Percentiles rank a stretch among this genome's conserved stretches.
phyloP scores from a whole-genome alignment of 2,113 vertebrate species.

The Athene noctua region DNA sequence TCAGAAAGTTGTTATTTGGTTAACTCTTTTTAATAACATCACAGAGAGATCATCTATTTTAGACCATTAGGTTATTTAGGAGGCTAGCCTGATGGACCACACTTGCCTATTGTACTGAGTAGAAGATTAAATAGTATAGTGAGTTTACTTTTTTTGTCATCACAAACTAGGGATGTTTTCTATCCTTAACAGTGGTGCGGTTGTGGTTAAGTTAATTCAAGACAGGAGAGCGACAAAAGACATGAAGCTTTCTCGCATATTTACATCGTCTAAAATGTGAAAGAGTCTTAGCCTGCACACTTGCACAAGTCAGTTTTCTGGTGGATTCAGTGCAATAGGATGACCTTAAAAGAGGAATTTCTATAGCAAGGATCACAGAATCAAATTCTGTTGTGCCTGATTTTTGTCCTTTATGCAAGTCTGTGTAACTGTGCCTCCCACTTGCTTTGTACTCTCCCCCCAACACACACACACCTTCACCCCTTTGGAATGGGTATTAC shows the following conservation, averaged over 20 bases:
- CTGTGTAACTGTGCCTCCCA: slow-evolving; percentile 2
- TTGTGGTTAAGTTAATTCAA: neutral
- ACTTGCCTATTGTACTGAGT: neutral
- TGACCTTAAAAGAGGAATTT: slow-evolving; percentile 32
- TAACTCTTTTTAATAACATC: neutral
- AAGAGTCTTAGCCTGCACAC: neutral
- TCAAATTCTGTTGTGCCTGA: neutral
- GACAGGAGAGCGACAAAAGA: neutral
- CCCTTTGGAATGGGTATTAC: slow-evolving; percentile 57
- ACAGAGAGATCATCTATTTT: neutral
- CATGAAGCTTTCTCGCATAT: neutral
- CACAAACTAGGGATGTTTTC: neutral
- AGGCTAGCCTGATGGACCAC: neutral
- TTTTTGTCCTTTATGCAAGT: slow-evolving; percentile 36
- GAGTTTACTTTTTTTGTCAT: neutral
- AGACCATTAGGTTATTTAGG: neutral
- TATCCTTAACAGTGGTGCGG: neutral
- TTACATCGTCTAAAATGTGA: neutral
- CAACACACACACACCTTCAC: slow-evolving; percentile 53
- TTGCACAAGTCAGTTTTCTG: neutral
- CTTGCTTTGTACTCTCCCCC: slow-evolving; percentile 30
- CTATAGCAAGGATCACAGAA: neutral
- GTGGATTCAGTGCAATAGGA: neutral
- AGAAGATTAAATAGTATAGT: neutral
- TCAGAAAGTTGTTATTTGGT: neutral